Evolutionary conservation across 1,140 invertebrate genomes (phyloP).

Genomic region (Drosophila ambigua): DNA sequence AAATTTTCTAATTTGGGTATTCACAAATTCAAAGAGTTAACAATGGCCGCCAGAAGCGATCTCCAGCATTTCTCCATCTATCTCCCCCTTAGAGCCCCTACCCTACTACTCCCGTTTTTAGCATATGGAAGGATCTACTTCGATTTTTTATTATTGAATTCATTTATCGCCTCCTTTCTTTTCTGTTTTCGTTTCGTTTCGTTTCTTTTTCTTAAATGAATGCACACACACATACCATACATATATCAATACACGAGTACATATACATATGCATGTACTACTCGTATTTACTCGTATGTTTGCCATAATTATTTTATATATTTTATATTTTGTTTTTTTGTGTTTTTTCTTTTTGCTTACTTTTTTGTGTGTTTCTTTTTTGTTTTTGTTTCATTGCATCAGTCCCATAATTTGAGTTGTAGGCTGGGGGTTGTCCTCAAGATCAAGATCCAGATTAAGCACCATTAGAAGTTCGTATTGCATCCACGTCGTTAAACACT

Average conservation of each 20-base stretch:
- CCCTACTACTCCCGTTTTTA: conserved; percentile 22
- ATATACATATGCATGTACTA: conserved; percentile 1
- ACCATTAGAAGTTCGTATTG: conserved; percentile 73
- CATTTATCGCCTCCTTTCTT: not conserved
- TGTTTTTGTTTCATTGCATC: conserved; percentile 68
- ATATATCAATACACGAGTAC: no score
- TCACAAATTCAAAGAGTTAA: conserved; percentile 51
- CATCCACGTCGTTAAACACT: conserved; percentile 58
- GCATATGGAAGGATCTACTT: conserved; percentile 72
- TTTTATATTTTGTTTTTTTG: conserved; percentile 5
- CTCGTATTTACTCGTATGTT: not conserved
- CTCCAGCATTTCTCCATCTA: conserved; percentile 18
- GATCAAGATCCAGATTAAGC: conserved; percentile 74
- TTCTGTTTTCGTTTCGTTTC: conserved; percentile 9
- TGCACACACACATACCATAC: no score
- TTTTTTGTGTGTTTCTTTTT: conserved; percentile 8
- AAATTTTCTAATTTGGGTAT: conserved; percentile 48
- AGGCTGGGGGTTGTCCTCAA: conserved; percentile 63
- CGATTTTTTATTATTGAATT: conserved; percentile 27
- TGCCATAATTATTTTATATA: not conserved
- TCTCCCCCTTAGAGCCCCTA: conserved; percentile 30
- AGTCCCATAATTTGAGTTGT: conserved; percentile 77
- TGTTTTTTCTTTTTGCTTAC: conserved; percentile 1
- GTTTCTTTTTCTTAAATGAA: conserved; percentile 4
- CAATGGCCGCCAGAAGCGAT: conserved; percentile 35